These are phyloP conservation scores for Mionectes olivaceus DNA, from an alignment of 2,797 vertebrate genomes.

Conservation along the genomic window DNA sequence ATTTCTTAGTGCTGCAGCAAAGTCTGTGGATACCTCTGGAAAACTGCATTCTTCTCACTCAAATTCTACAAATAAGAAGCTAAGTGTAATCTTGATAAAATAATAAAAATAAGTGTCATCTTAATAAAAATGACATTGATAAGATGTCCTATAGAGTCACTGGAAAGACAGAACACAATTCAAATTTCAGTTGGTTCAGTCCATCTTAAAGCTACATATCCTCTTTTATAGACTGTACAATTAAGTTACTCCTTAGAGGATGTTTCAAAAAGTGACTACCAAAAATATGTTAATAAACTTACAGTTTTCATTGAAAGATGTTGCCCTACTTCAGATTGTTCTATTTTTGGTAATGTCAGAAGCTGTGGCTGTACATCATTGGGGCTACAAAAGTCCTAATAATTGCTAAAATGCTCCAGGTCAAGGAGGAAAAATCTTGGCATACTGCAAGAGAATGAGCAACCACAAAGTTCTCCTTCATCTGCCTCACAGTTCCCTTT, in stretches of 20 bases:
- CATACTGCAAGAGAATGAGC: background rate
- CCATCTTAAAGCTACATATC: background rate
- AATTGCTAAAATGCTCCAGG: background rate
- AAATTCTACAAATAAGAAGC: background rate
- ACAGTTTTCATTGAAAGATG: background rate
- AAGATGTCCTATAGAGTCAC: background rate
- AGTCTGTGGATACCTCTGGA: background rate
- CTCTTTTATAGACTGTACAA: background rate
- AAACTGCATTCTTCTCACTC: background rate
- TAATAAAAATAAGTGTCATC: background rate
- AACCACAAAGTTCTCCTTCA: background rate
- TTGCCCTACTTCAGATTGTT: background rate
- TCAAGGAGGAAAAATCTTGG: background rate
- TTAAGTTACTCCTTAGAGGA: background rate
- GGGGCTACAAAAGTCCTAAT: background rate
- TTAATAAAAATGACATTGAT: background rate
- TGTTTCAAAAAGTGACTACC: background rate
- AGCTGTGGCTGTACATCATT: background rate
- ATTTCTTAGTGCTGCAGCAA: background rate
- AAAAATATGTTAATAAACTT: background rate
- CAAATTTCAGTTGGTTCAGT: background rate
- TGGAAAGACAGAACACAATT: background rate
- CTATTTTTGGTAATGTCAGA: background rate
- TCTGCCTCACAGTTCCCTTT: background rate
- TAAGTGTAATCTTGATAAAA: background rate